Conservation (phyloP, 2,888 invertebrate species). For the Antheraea assamensis region DNA sequence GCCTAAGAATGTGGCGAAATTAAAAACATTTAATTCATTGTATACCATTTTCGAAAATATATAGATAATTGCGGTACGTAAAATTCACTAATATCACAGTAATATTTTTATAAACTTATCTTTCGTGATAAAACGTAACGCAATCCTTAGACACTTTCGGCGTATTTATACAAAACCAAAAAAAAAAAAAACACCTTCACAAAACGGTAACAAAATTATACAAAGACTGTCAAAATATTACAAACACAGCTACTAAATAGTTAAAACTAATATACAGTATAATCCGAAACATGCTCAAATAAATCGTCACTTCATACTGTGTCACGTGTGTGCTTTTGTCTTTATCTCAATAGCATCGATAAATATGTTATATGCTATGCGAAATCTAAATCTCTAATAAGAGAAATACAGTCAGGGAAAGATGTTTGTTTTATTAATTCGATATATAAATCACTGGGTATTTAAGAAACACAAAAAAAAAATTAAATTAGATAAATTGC, state of each 20-base stretch:
- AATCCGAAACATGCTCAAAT: background rate
- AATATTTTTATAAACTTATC: background rate
- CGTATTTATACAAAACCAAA: background rate
- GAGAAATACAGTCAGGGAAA: constrained; percentile 17
- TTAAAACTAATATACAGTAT: background rate
- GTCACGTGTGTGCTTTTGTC: background rate
- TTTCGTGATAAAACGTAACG: background rate
- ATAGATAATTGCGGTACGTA: background rate
- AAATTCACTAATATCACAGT: constrained; percentile 3
- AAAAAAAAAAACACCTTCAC: background rate
- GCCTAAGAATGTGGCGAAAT: background rate
- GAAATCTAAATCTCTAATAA: background rate
- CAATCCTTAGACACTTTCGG: background rate
- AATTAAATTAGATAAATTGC: background rate
- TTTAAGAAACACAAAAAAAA: background rate
- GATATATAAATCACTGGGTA: background rate
- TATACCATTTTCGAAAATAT: background rate
- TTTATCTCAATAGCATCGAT: background rate
- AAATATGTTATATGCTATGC: background rate
- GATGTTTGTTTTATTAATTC: constrained; percentile 5
- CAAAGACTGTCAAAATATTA: background rate
- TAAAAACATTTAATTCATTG: background rate
- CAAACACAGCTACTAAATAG: background rate
- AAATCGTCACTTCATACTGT: background rate
- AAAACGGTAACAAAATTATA: constrained; percentile 3